These are phyloP conservation scores for Euspilapteryx auroguttella DNA, from an alignment of 2,888 invertebrate genomes.

Conservation along the genomic window DNA sequence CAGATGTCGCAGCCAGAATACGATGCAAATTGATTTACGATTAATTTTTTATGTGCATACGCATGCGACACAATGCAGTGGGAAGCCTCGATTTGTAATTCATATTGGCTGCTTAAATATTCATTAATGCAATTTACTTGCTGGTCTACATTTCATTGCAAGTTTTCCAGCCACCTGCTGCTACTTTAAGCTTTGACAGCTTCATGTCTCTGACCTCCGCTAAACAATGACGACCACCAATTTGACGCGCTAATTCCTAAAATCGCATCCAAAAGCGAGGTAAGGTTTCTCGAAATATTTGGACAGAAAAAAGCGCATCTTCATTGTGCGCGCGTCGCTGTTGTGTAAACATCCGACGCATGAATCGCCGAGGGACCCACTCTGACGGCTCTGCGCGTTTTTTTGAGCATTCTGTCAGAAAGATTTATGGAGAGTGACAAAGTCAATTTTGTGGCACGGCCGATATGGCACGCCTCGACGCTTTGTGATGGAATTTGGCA, in stretches of 20 bases:
- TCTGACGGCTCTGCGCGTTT: slow-evolving; percentile 20
- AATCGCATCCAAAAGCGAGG: too few relatives aligned
- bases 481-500: slow-evolving; percentile 39
- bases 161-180: too few relatives aligned
- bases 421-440: slow-evolving; percentile 56
- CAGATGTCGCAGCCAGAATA: slow-evolving; percentile 22
- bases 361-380: slow-evolving; percentile 23
- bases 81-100: background rate
- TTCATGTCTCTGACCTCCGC: too few relatives aligned
- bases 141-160: too few relatives aligned
- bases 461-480: slow-evolving; percentile 32
- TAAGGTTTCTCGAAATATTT: too few relatives aligned
- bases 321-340: slow-evolving; percentile 24
- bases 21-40: slow-evolving; percentile 17
- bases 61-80: background rate
- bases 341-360: slow-evolving; percentile 48
- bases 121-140: background rate
- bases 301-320: slow-evolving; percentile 15
- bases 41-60: slow-evolving; percentile 9
- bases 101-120: background rate
- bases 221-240: too few relatives aligned
- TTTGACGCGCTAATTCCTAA: too few relatives aligned
- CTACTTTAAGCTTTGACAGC: too few relatives aligned
- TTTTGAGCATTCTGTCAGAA: slow-evolving; percentile 27
- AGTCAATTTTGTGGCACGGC: slow-evolving; percentile 50